Percentiles rank a stretch among this genome's conserved stretches.
phyloP scores from a whole-genome alignment of 2,797 vertebrate genomes.

The Alexandromys oeconomus region DNA sequence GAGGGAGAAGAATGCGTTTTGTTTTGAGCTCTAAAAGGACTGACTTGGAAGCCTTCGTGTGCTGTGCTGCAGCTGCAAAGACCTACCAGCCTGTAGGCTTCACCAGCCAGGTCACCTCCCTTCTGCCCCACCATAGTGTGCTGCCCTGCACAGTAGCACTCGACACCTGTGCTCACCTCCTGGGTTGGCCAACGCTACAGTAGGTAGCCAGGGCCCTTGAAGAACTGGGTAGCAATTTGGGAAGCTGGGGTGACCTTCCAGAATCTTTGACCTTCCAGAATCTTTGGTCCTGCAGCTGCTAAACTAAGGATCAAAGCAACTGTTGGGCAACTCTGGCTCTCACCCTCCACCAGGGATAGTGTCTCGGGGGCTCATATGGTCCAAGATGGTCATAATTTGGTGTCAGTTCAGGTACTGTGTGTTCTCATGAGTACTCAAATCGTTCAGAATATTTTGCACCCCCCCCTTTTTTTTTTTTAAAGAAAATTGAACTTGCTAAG shows the following conservation, averaged over 20 bases:
- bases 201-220: not conserved
- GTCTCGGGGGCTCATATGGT: not conserved
- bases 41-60: not conserved
- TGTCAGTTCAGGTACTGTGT: slow-evolving; percentile 82
- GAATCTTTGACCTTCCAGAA: not conserved
- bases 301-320: not conserved
- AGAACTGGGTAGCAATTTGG: not conserved
- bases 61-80: not conserved
- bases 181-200: not conserved
- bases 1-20: slow-evolving; percentile 58
- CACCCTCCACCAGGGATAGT: not conserved
- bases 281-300: not conserved
- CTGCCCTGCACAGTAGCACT: not conserved
- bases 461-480: slow-evolving; percentile 19
- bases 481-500: slow-evolving; percentile 72
- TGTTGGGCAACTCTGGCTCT: not conserved
- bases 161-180: not conserved
- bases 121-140: not conserved
- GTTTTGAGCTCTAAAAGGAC: slow-evolving; percentile 75
- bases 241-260: not conserved
- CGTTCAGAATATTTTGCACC: slow-evolving; percentile 35
- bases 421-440: slow-evolving; percentile 65
- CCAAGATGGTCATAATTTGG: slow-evolving; percentile 41
- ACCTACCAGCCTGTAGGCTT: not conserved
- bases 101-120: not conserved